Conservation (phyloP, 2,797 vertebrate genomes). For the Tapirus indicus region DNA sequence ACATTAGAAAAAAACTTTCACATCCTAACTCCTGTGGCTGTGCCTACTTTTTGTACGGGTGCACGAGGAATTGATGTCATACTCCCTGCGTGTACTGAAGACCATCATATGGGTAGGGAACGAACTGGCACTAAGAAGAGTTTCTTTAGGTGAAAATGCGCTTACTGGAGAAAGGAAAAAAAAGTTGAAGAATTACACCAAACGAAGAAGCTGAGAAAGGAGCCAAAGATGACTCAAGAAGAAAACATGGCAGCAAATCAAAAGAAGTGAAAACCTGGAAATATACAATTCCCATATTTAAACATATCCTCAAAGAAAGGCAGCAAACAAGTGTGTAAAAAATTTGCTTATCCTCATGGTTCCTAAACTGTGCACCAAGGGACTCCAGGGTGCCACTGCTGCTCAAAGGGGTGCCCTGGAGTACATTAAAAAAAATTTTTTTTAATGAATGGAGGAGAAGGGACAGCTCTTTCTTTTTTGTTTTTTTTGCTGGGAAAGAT, state of each 20-base stretch:
- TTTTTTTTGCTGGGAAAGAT: too few relatives aligned
- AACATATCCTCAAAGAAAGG: not conserved
- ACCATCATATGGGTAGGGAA: not conserved
- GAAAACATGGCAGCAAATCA: not conserved
- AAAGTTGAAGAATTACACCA: not conserved
- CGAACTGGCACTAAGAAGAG: not conserved
- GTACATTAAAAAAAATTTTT: not conserved
- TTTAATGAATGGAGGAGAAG: too few relatives aligned
- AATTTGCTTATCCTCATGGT: not conserved
- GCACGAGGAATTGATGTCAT: not conserved
- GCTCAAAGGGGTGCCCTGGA: not conserved
- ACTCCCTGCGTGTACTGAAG: not conserved
- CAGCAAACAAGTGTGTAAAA: not conserved
- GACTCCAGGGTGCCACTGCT: not conserved
- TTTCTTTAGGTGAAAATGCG: not conserved
- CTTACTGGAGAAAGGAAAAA: not conserved
- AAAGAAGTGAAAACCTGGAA: not conserved
- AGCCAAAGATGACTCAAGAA: not conserved
- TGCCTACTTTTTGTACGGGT: not conserved
- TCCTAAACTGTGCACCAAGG: not conserved
- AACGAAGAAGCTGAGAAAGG: not conserved
- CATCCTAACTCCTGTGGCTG: not conserved
- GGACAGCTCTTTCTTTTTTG: too few relatives aligned
- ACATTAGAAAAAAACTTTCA: not conserved
- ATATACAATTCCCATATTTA: not conserved